A percentile compares a stretch with the other conserved stretches of the same genome.
These are phyloP conservation scores for Dryobotodes eremita DNA, from an alignment of 2,888 invertebrate species.

Conservation along the genomic window DNA sequence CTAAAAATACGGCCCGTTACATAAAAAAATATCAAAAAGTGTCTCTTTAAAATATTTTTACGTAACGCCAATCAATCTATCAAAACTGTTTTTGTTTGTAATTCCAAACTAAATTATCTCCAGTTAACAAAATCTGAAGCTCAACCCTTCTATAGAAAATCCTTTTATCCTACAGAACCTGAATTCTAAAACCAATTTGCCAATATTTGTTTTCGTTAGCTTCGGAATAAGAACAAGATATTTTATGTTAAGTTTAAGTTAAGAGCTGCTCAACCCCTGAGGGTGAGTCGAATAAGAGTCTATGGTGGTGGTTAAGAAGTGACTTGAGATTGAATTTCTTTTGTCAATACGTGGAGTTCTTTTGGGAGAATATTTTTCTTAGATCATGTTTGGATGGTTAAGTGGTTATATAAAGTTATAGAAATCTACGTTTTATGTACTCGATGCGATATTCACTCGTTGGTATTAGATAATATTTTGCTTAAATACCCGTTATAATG, in stretches of 20 bases:
- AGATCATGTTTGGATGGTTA: background rate
- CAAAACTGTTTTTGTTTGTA: slow-evolving; percentile 32
- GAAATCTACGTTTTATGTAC: background rate
- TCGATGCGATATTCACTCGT: too few species aligned
- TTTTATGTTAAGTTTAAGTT: slow-evolving; percentile 49
- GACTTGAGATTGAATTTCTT: slow-evolving; percentile 35
- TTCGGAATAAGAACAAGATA: slow-evolving; percentile 45
- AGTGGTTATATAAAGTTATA: background rate
- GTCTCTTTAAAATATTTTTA: too few species aligned
- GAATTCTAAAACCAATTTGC: slow-evolving; percentile 8
- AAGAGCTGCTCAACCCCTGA: slow-evolving; percentile 42
- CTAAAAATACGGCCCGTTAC: too few species aligned
- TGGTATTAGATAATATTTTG: too few species aligned
- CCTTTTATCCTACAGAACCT: slow-evolving; percentile 42
- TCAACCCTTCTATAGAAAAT: slow-evolving; percentile 15
- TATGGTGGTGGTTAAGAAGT: slow-evolving; percentile 1
- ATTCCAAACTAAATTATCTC: slow-evolving; percentile 12
- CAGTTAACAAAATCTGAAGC: slow-evolving; percentile 21
- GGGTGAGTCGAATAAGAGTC: slow-evolving; percentile 19
- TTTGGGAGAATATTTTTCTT: background rate
- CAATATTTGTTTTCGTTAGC: slow-evolving; percentile 48
- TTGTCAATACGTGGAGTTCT: slow-evolving; percentile 19
- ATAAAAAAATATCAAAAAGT: too few species aligned
- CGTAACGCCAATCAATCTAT: background rate
- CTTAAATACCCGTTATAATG: too few species aligned